Percentiles rank a stretch among this genome's conserved stretches.
Conservation (phyloP, 2,797 vertebrate genomes). For the Rhinichthys osculus region DNA sequence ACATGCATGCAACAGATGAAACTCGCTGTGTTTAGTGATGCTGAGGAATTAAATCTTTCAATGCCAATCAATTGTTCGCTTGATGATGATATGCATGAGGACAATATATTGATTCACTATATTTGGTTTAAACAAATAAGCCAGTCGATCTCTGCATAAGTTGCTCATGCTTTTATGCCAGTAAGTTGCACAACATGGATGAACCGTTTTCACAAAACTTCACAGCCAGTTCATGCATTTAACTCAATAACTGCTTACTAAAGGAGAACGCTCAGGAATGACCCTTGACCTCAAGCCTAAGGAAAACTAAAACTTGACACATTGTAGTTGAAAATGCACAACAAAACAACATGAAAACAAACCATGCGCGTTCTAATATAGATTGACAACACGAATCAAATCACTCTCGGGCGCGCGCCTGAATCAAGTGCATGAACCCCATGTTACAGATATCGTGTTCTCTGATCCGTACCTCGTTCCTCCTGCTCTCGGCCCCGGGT, state of each 20-base stretch:
- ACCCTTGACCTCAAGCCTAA: background rate
- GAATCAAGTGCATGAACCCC: no score
- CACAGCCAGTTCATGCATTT: no score
- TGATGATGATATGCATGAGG: background rate
- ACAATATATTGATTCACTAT: background rate
- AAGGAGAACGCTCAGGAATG: background rate
- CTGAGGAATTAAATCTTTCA: background rate
- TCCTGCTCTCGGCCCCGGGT: conserved; percentile 88
- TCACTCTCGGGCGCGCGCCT: background rate
- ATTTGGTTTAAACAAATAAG: background rate
- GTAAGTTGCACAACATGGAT: background rate
- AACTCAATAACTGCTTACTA: background rate
- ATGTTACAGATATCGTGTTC: no score
- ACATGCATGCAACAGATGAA: background rate
- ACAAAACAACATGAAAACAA: background rate
- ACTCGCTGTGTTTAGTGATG: background rate
- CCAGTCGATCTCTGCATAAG: background rate
- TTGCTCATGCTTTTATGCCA: background rate
- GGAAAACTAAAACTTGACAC: background rate
- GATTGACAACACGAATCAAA: background rate
- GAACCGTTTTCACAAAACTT: no score
- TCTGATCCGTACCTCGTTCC: conserved; percentile 79
- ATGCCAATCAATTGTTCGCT: background rate
- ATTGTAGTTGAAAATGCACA: background rate
- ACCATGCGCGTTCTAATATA: background rate